Evolutionary conservation across 1,140 invertebrate genomes (phyloP), one percentile per base, ranked within the genome.

Genomic region (Chymomyza costata): DNA sequence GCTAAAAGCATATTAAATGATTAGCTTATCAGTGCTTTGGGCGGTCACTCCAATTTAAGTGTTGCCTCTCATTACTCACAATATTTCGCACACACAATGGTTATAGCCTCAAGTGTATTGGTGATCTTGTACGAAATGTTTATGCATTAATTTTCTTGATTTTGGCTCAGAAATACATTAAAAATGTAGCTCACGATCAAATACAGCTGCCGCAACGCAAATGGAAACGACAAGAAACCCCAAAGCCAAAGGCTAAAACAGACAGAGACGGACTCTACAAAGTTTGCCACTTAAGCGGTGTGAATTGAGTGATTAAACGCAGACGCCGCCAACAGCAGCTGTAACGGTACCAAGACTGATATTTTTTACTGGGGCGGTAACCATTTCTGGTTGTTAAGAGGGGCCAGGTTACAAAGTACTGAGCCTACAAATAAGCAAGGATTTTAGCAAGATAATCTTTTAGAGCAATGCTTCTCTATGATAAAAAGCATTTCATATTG

Each of bases 231-330:
- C 37, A 45, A 37, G 15, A 28, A 18, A n/a, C n/a, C n/a, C n/a
- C n/a, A n/a, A n/a, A n/a, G n/a, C n/a, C 28, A 30, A 21, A 28
- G 3, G 13, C 14, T 41, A 54, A 52, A 45, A 64, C 51, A n/a
- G n/a, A n/a, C n/a, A n/a, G n/a, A n/a, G n/a, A n/a, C n/a, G n/a
- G n/a, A n/a, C n/a, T n/a, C 14, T 17, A 25, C 21, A 25, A 8
- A 25, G 57, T 67, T 55, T 54, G 52, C 30, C 65, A 55, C 60
- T 57, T 51, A 57, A 32, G 45, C 31, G 50, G 61, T 69, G 66
- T 61, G 61, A 71, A 76, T 76, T 76, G 70, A 76, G 71, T 76
- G 68, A 76, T 76, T 78, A 69, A 35, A 48, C 35, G n/a, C 45
- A 25, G 48, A 15, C 35, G n/a, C 10, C 28, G 17, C 41, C 41